Base-by-base conservation (phyloP, 2,113 vertebrate species). In the Indicator indicator region DNA sequence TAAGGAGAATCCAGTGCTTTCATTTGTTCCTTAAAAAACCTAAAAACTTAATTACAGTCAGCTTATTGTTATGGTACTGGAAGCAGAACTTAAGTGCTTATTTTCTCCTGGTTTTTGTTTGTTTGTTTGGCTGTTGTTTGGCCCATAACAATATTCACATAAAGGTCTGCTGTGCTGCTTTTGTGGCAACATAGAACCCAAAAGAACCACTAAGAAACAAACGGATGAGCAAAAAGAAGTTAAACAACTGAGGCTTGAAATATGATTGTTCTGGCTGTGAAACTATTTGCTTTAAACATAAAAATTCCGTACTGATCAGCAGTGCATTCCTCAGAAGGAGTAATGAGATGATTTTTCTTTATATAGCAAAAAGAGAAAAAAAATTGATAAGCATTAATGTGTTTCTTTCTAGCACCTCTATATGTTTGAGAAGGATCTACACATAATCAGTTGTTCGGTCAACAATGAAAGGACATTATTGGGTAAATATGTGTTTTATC, bases 381-480 rank as follows among this genome's bases (percentile, higher is more conserved):
- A 30, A 58, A 33, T 38, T 83, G 87, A 72, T 44, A 70, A 85
- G 50, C 40, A 19, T 79, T 68, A 11, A 32, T 90, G 21, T 97
- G 11, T 96, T 92, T 95, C 89, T 96, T 95, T 89, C 28, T 91
- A 99, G 99, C 98, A 98, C 83, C 97, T 99, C 69, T 99, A 99
- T 97, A 98, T 98, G 30, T 99, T 99, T 97, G 99, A 99, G 97
- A 98, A 98, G 97, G 98, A 98, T 93, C 97, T 99, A 71, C 97
- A 88, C 92, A 97, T 99, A 92, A 98, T 98, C 98, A 99, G 99
- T 96, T 99, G 99, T 89, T 99, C 99, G 1, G 81, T 99, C 91
- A 99, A 99, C 97, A 98, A 90, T 72, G 99, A 99, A 93, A 99
- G 97, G 96, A 99, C 99, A 0, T 97, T 99, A 90, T 93, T 99